Conservation (phyloP, 2,797 vertebrate species). For the Poeciliopsis turneri region DNA sequence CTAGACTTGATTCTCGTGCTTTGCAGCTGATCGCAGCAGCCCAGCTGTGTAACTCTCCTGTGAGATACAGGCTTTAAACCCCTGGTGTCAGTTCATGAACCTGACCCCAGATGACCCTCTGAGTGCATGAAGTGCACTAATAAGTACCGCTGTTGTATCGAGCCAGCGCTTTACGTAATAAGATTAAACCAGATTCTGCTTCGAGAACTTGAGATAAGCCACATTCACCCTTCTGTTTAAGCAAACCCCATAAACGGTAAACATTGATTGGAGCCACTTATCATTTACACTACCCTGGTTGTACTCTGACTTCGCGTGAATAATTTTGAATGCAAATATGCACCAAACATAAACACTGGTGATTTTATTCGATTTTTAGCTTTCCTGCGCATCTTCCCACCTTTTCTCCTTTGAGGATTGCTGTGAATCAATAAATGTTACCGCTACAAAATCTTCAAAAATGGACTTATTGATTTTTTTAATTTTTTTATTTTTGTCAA, state of each 20-base stretch:
- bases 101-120: background rate
- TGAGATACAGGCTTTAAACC: background rate
- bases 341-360: background rate
- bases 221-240: conserved; percentile 10
- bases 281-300: background rate
- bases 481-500: background rate
- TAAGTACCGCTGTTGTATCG: conserved; percentile 8
- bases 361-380: background rate
- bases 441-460: background rate
- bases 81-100: background rate
- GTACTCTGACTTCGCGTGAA: background rate
- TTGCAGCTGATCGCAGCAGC: conserved; percentile 26
- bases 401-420: background rate
- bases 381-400: background rate
- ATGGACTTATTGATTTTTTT: no score
- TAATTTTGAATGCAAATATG: background rate
- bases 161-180: conserved; percentile 1
- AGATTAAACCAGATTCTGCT: conserved; percentile 20
- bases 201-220: conserved; percentile 14
- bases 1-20: conserved; percentile 27
- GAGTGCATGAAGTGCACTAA: background rate
- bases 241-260: background rate
- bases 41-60: conserved; percentile 17
- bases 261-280: background rate
- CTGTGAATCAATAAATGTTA: background rate